Evolutionary conservation across 2,797 vertebrate genomes (phyloP).

Genomic region (Melopsittacus undulatus): DNA sequence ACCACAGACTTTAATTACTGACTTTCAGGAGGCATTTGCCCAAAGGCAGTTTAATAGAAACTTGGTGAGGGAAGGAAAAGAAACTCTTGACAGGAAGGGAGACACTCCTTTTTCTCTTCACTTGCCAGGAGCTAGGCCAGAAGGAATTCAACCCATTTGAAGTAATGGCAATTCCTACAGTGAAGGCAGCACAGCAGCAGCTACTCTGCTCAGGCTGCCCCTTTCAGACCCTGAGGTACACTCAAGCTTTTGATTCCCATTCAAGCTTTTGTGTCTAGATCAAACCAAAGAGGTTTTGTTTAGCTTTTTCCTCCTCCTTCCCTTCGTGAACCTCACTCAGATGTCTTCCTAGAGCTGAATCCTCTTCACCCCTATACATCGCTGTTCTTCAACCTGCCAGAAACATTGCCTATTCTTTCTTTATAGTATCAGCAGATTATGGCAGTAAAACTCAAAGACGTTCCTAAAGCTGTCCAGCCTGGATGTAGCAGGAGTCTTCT

Average conservation of each 20-base stretch:
- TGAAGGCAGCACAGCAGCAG: background rate
- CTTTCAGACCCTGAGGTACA: background rate
- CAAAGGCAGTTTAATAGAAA: background rate
- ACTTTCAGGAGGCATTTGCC: background rate
- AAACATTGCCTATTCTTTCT: background rate
- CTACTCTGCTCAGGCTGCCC: background rate
- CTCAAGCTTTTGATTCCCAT: background rate
- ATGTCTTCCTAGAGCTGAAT: background rate
- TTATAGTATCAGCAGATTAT: background rate
- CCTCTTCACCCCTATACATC: background rate
- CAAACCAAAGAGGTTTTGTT: background rate
- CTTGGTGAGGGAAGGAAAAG: background rate
- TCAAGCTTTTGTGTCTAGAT: background rate
- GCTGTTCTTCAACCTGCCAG: background rate
- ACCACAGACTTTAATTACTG: background rate
- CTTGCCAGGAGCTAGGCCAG: background rate
- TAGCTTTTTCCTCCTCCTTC: background rate
- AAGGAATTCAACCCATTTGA: background rate
- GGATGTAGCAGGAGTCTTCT: background rate
- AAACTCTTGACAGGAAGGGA: background rate
- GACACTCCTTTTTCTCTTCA: background rate
- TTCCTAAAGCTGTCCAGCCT: background rate
- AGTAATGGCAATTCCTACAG: background rate
- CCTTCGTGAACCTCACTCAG: background rate
- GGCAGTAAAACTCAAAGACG: background rate